These are phyloP conservation scores for Acipenser oxyrinchus DNA, from an alignment of 2,797 vertebrate species.

Conservation along the genomic window DNA sequence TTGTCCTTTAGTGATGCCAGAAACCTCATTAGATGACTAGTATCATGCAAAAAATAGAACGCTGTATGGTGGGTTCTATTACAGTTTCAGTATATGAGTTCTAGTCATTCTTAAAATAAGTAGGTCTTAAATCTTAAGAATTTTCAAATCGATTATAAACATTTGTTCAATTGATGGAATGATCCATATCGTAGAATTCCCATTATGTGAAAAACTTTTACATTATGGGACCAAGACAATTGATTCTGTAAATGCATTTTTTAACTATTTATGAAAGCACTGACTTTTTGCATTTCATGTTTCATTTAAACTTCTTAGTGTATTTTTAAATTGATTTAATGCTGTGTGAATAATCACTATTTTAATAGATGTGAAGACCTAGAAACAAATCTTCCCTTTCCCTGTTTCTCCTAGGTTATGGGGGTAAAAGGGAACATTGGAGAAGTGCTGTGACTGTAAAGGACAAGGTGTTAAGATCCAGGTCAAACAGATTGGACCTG, in stretches of 20 bases:
- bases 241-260: neutral
- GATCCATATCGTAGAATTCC: no score
- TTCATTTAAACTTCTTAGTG: no score
- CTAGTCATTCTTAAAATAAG: no score
- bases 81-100: no score
- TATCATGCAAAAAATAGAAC: no score
- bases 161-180: no score
- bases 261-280: neutral
- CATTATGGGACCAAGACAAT: neutral
- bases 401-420: conserved; percentile 58
- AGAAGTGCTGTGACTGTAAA: conserved; percentile 87
- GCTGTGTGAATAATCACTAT: neutral
- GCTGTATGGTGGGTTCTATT: no score
- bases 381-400: no score
- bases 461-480: conserved; percentile 82
- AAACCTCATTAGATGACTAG: no score
- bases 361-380: neutral
- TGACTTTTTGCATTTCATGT: neutral
- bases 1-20: no score
- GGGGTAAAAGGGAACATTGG: conserved; percentile 85
- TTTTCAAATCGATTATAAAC: no score
- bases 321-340: neutral
- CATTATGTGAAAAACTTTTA: neutral
- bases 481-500: conserved; percentile 88
- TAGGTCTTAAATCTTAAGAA: no score